phyloP scores from a whole-genome alignment of 2,888 invertebrate species.

The Lobophora halterata region DNA sequence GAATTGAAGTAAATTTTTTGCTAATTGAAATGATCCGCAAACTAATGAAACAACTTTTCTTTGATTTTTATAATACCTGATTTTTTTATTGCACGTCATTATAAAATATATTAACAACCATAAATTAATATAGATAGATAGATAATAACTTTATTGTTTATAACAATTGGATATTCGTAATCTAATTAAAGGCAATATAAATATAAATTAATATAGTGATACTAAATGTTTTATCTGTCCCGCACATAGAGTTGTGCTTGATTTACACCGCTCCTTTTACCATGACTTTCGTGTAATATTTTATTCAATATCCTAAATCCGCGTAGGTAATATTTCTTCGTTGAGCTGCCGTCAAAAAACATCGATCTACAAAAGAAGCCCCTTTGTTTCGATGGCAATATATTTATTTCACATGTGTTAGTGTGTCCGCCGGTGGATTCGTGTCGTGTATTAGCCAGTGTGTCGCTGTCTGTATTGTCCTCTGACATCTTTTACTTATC shows the following conservation, averaged over 20 bases:
- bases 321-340: conserved; percentile 32
- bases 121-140: conserved; percentile 32
- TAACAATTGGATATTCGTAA: too few relatives aligned
- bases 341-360: conserved; percentile 34
- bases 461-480: conserved; percentile 17
- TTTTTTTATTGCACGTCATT: conserved; percentile 37
- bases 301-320: conserved; percentile 33
- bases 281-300: conserved; percentile 28
- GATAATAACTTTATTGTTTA: too few relatives aligned
- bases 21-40: conserved; percentile 27
- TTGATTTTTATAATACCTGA: conserved; percentile 36
- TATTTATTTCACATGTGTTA: conserved; percentile 41
- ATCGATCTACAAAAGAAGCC: conserved; percentile 35
- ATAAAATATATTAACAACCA: conserved; percentile 22
- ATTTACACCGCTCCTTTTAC: conserved; percentile 29
- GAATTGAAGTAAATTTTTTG: conserved; percentile 34
- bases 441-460: conserved; percentile 20
- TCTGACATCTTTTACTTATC: conserved; percentile 19
- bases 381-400: conserved; percentile 48
- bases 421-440: conserved; percentile 33
- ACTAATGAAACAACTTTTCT: conserved; percentile 34
- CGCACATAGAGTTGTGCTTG: conserved; percentile 19
- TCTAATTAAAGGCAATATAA: too few relatives aligned
- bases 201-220: too few relatives aligned
- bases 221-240: conserved; percentile 26